A percentile compares a stretch with the other conserved stretches of the same genome.
phyloP scores from a whole-genome alignment of 2,888 invertebrate species.

The Myopa tessellatipennis region DNA sequence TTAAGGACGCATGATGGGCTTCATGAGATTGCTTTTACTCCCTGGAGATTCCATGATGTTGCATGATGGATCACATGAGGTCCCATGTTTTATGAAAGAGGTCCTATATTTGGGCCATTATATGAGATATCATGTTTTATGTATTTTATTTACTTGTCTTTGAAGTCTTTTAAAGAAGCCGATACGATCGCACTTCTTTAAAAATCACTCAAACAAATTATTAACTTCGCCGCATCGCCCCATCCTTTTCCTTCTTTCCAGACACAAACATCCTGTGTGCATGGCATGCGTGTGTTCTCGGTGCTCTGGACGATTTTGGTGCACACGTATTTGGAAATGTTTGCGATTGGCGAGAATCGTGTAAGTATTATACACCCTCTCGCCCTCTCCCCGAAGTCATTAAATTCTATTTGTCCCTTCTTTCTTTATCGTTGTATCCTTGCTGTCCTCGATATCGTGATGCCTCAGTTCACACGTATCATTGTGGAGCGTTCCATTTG shows the following conservation, averaged over 20 bases:
- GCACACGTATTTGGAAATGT: slow-evolving; percentile 85
- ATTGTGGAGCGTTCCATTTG: slow-evolving; percentile 81
- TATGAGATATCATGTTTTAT: too few relatives aligned
- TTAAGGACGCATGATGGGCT: too few relatives aligned
- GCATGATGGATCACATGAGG: too few relatives aligned
- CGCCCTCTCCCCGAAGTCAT: not conserved
- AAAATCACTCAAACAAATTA: not conserved
- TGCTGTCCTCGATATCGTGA: not conserved
- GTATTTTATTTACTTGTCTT: too few relatives aligned
- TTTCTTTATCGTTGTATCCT: slow-evolving; percentile 25
- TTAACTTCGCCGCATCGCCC: not conserved
- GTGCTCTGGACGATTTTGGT: slow-evolving; percentile 87
- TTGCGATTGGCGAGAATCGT: slow-evolving; percentile 78
- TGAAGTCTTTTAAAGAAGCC: too few relatives aligned
- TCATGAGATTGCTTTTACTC: too few relatives aligned
- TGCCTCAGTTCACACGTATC: slow-evolving; percentile 74
- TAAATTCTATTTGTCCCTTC: not conserved
- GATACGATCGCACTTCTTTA: too few relatives aligned
- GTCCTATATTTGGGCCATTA: too few relatives aligned
- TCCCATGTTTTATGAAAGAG: too few relatives aligned
- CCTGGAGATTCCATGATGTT: too few relatives aligned
- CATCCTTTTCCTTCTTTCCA: slow-evolving; percentile 58
- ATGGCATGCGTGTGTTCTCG: slow-evolving; percentile 82
- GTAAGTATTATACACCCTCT: slow-evolving; percentile 50
- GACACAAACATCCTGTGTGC: slow-evolving; percentile 79